Base-by-base conservation (phyloP, 1,140 invertebrate genomes). In the Scaptomyza graminum region DNA sequence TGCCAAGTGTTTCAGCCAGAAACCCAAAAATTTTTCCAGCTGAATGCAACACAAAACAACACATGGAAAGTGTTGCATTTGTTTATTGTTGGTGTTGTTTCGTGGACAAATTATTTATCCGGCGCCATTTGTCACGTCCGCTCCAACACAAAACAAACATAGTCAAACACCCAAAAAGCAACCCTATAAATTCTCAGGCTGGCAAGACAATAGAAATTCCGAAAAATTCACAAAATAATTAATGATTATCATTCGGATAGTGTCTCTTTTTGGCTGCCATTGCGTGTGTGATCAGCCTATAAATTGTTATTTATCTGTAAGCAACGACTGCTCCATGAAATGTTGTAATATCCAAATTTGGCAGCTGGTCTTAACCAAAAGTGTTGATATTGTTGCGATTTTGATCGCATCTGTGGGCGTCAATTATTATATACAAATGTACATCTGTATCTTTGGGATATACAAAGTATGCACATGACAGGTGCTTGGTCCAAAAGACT, bases 321-420 rank as follows among this genome's bases (percentile, higher is more conserved):
- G 28, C 37, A 37, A 18, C 54, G 37, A 55, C 11, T 34, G 60
- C 46, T 63, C 44, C 69, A 75, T 66, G 73, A 84, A 69, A 84
- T 84, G 80, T 69, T 47, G 80, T 41, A 69, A 43, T 76, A 49
- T 16, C 81, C 80, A 65, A 74, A 54, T 64, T 59, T 62, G 76
- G 80, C 49, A 84, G 51, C 80, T 77, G 31, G 80, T 85, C 59
- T 47, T 31, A 28, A 39, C 76, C 76, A 84, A 76, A 62, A 52
- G 55, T 11, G 18, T 62, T 47, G 43, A 25, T 18, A 13, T 13
- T 0, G 43, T 18, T 68, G 47, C 52, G 50, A 59, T 31, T 46
- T 25, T 62, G 41, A 57, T 31, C 15, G 44, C 11, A 13, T 47
- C 18, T 52, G 72, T 79, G 68, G 72, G 80, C 68, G 61, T 46